Conservation (phyloP, 2,888 invertebrate genomes). For the Chymomyza amoena region DNA sequence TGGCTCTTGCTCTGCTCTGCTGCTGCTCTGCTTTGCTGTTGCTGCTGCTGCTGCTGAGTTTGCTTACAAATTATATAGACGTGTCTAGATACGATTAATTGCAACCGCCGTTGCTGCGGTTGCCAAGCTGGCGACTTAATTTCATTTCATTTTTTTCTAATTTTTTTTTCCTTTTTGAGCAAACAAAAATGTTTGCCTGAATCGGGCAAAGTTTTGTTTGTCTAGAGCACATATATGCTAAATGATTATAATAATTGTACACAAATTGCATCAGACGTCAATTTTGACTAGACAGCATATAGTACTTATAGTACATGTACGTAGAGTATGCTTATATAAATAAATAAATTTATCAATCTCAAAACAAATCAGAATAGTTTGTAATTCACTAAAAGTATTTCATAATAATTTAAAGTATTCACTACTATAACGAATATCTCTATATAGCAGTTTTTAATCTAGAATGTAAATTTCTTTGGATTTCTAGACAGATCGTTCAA, state of each 20-base stretch:
- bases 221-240: neutral
- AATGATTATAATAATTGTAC: neutral
- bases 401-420: too few species aligned
- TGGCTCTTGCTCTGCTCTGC: neutral
- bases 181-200: slow-evolving; percentile 5
- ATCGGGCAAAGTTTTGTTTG: neutral
- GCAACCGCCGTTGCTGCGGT: slow-evolving; percentile 1
- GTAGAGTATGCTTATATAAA: too few species aligned
- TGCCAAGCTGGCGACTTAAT: slow-evolving; percentile 4
- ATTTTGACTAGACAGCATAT: neutral
- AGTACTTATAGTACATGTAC: too few species aligned
- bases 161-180: neutral
- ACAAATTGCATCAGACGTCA: slow-evolving; percentile 29
- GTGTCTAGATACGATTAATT: slow-evolving; percentile 13
- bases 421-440: too few species aligned
- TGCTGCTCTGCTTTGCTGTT: too few species aligned
- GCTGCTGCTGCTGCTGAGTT: neutral
- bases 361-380: too few species aligned
- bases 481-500: too few species aligned
- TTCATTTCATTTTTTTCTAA: neutral
- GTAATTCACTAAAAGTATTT: too few species aligned
- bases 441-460: too few species aligned
- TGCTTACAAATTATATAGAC: slow-evolving; percentile 1
- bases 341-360: too few species aligned
- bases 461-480: too few species aligned